Percentiles rank a stretch among this genome's conserved stretches.
Conservation (phyloP, 2,797 vertebrate species). For the Macrochelys suwanniensis region DNA sequence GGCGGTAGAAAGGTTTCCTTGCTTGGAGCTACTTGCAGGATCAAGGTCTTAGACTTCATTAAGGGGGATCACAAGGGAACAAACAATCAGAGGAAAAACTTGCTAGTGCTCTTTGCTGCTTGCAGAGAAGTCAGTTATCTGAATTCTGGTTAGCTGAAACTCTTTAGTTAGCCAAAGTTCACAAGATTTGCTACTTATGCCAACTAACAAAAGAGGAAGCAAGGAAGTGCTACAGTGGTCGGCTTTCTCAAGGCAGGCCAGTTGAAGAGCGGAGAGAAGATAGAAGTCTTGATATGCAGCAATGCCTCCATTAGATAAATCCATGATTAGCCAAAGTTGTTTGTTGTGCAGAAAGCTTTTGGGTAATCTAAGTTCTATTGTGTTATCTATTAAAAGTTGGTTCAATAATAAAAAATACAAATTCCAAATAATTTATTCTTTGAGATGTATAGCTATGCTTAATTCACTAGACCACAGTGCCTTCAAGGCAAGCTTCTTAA, state of each 20-base stretch:
- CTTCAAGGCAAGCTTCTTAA: no score
- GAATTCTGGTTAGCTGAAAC: neutral
- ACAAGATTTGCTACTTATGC: neutral
- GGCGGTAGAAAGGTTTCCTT: neutral
- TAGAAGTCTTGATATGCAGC: no score
- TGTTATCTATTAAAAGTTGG: neutral
- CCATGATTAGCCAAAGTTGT: neutral
- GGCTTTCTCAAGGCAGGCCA: neutral
- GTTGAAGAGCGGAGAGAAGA: neutral
- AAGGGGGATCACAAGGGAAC: neutral
- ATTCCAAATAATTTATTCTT: neutral
- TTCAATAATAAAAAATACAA: neutral
- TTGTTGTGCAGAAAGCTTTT: neutral
- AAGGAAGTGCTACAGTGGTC: neutral
- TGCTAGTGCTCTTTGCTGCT: neutral
- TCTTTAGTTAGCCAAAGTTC: neutral
- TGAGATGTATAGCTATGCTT: neutral
- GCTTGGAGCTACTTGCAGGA: neutral
- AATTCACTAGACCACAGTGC: neutral
- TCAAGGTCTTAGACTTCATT: neutral
- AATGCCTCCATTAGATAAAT: neutral
- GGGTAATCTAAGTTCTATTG: neutral
- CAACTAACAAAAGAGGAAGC: neutral
- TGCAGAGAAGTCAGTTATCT: neutral
- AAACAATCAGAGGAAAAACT: neutral